Evolutionary conservation across 2,797 vertebrate species (phyloP).

Genomic region (Eupleurogrammus muticus): DNA sequence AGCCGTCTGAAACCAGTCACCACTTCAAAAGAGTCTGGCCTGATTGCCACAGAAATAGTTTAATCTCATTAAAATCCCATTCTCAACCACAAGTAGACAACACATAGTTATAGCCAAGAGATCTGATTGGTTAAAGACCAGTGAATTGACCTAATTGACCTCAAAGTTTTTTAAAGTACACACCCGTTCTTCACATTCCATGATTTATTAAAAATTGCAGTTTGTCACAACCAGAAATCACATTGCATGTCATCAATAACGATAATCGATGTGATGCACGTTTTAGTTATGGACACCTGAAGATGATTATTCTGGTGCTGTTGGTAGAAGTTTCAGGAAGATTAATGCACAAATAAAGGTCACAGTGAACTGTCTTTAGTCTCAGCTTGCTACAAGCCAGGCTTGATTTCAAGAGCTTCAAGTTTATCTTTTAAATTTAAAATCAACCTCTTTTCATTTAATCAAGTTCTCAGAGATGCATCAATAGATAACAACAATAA

Average conservation of each 20-base stretch:
- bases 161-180: not conserved
- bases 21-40: conserved; percentile 23
- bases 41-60: conserved; percentile 11
- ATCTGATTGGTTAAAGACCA: conserved; percentile 19
- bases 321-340: not conserved
- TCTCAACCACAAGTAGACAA: conserved; percentile 25
- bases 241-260: not conserved
- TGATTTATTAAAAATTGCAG: conserved; percentile 6
- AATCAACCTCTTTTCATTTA: not conserved
- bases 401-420: too few relatives aligned
- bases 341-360: not conserved
- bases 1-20: conserved; percentile 34
- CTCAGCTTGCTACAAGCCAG: not conserved
- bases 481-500: not conserved
- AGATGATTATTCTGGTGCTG: not conserved
- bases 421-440: too few relatives aligned
- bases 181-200: conserved; percentile 8
- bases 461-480: not conserved
- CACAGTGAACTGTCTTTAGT: not conserved
- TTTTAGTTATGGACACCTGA: not conserved
- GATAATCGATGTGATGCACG: not conserved
- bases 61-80: not conserved
- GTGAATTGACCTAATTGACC: conserved; percentile 1
- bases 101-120: conserved; percentile 19
- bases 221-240: not conserved